These are phyloP conservation scores for Auanema sp. DNA, from an alignment of 2,888 invertebrate species.

Conservation along the genomic window DNA sequence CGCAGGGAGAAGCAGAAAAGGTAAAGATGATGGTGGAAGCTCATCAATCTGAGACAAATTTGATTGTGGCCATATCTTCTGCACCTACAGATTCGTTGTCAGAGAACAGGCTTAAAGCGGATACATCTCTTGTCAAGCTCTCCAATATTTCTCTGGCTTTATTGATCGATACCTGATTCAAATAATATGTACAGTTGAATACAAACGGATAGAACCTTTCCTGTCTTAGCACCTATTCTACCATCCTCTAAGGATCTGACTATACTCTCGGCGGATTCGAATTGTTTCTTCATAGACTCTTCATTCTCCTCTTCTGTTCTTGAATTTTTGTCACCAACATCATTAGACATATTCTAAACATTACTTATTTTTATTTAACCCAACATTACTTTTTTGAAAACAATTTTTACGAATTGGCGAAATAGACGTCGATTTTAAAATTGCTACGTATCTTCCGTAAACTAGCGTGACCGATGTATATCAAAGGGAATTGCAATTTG, in stretches of 20 bases:
- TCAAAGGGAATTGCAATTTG: no score
- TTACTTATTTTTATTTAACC: no score
- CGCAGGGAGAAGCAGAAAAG: slow-evolving; percentile 50
- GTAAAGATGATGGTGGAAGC: slow-evolving; percentile 41
- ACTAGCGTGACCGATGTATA: no score
- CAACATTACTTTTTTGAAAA: no score
- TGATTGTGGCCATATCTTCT: background rate
- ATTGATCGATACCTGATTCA: slow-evolving; percentile 17
- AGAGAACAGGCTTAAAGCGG: slow-evolving; percentile 33
- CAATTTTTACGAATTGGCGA: no score
- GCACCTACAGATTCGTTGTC: slow-evolving; percentile 36
- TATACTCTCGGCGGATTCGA: slow-evolving; percentile 20
- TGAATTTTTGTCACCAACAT: background rate
- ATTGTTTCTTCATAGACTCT: slow-evolving; percentile 7
- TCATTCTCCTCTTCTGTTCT: background rate
- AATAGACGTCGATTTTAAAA: no score
- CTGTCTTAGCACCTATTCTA: slow-evolving; percentile 14
- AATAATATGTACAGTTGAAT: background rate
- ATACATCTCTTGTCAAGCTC: slow-evolving; percentile 12
- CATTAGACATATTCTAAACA: no score
- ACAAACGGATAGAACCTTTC: slow-evolving; percentile 14
- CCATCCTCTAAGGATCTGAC: slow-evolving; percentile 30
- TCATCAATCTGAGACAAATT: slow-evolving; percentile 31
- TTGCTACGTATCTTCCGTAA: no score
- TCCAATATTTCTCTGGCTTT: slow-evolving; percentile 7